A percentile compares a stretch with the other conserved stretches of the same genome.
Conservation (phyloP, 1,140 invertebrate genomes). For the Drosophila paulistorum region DNA sequence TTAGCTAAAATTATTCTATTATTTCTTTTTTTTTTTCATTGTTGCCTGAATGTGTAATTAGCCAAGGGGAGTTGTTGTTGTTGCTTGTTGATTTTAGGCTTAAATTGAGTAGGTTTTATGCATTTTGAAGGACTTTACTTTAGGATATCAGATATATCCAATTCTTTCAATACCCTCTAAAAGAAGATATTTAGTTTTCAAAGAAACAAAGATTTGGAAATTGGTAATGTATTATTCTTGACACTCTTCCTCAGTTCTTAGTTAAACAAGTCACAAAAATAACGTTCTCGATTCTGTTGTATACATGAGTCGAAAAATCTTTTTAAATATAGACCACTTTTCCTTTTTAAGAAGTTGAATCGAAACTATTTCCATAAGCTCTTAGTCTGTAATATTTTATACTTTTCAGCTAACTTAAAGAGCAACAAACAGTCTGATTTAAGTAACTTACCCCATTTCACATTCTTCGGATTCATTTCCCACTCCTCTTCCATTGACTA, state of each 20-base stretch:
- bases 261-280: no score
- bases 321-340: no score
- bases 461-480: not conserved
- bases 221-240: no score
- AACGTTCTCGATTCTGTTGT: no score
- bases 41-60: slow-evolving; percentile 70
- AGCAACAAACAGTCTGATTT: not conserved
- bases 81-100: not conserved
- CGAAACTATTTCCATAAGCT: no score
- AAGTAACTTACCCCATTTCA: not conserved
- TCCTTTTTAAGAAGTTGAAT: no score
- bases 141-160: not conserved
- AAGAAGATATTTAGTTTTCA: not conserved
- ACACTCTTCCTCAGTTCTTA: no score
- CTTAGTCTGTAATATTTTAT: no score
- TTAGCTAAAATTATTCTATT: slow-evolving; percentile 43
- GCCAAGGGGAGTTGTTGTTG: slow-evolving; percentile 39
- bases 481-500: slow-evolving; percentile 23
- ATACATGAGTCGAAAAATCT: no score
- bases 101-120: slow-evolving; percentile 4
- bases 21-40: slow-evolving; percentile 57
- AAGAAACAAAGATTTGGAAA: no score
- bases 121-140: not conserved
- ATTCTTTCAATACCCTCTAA: not conserved
- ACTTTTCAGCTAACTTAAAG: not conserved